Base-by-base conservation (phyloP, 1,140 invertebrate species). In the Drosophila malerkotliana region DNA sequence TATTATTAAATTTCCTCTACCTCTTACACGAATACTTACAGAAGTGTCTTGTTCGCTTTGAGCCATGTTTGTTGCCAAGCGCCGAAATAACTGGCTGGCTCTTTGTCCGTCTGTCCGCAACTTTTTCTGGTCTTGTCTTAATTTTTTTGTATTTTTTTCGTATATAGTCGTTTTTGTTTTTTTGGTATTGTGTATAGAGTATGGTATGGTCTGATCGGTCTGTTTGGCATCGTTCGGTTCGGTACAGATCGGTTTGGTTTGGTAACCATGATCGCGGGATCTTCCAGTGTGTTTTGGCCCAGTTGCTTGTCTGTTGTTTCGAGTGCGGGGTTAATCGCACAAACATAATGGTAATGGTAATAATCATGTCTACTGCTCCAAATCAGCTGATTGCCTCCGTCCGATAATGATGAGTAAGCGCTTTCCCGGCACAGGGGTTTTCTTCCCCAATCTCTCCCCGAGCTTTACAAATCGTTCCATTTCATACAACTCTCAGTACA, bases 341-440 rank as follows among this genome's bases (percentile, higher is more conserved):
- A 72, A 44, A 41, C 62, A 55, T 58, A 66, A 66, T 62, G 60
- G 53, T 66, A 47, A 47, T 58, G 56, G 56, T 58, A 64, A 67
- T 72, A 62, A 53, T 72, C 56, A 56, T 72, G 56, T 72, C 28
- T 72, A 41, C 51, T 68, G 63, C 63, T 49, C 64, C 63, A 68
- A 68, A 72, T 67, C 63, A 68, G 69, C 69, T 68, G 69, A 72
- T 72, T 68, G 63, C 55, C 44, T 30, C 39, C 44, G 62, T 49
- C 69, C 52, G 69, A 72, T 72, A 68, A 68, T 72, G 63, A 72
- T 72, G 63, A 72, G 63, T 51, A 68, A 72, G 62, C 69, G 69
- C 66, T 69, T 69, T 63, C 37, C 2, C 32, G 26, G 2, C 34
- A 30, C 1, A 26, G 44, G 44, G 2, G 32, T 34, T 18, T 21